Conservation (phyloP, 1,140 invertebrate species). For the Solenopsis invicta region DNA sequence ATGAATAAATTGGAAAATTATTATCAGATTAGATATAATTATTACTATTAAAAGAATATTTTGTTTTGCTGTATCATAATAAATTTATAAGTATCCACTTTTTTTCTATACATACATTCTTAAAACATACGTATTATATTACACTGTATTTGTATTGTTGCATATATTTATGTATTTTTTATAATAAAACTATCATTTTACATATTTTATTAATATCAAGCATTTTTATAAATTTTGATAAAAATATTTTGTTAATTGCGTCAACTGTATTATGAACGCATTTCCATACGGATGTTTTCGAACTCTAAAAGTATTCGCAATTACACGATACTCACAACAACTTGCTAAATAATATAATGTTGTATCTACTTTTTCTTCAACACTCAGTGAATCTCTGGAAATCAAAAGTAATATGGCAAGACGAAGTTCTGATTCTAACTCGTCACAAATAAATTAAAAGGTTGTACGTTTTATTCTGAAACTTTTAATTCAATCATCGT, state of each 20-base stretch:
- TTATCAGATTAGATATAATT: no score
- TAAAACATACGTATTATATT: neutral
- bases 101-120: no score
- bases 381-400: neutral
- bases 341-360: conserved; percentile 30
- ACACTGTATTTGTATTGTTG: no score
- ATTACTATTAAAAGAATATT: no score
- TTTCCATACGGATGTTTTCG: neutral
- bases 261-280: conserved; percentile 1
- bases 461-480: conserved; percentile 29
- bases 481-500: conserved; percentile 15
- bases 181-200: neutral
- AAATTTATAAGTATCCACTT: no score
- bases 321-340: conserved; percentile 18
- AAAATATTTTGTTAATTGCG: conserved; percentile 4
- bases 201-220: neutral
- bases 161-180: no score
- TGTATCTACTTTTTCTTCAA: conserved; percentile 1
- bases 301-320: neutral
- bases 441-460: conserved; percentile 33
- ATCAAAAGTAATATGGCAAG: neutral
- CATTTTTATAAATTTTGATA: neutral
- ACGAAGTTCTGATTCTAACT: conserved; percentile 1
- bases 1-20: no score
- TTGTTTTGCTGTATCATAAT: no score